phyloP scores from a whole-genome alignment of 2,113 vertebrate species.

The Indicator maculatus region DNA sequence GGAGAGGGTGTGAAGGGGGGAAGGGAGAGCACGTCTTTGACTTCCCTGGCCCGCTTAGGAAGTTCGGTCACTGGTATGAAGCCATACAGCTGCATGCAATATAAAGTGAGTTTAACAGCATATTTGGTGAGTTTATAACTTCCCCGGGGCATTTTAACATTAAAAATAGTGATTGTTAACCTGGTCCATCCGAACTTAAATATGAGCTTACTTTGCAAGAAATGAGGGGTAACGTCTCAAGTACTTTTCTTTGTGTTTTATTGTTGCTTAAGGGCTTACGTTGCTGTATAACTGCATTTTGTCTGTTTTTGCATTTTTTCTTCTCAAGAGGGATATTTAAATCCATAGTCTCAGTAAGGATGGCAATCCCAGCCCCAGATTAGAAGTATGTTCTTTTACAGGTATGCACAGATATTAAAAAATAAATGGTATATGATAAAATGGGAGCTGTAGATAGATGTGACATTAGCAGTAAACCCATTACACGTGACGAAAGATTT shows the following conservation, averaged over 20 bases:
- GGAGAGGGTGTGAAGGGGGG: slow-evolving; percentile 43
- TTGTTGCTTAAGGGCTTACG: slow-evolving; percentile 70
- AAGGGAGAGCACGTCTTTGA: slow-evolving; percentile 57
- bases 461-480: background rate
- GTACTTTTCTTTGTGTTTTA: slow-evolving; percentile 71
- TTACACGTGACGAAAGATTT: background rate
- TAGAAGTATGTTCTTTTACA: background rate
- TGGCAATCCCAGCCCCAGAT: background rate
- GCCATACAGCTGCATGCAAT: slow-evolving; percentile 84
- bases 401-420: background rate
- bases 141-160: slow-evolving; percentile 84
- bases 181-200: slow-evolving; percentile 79
- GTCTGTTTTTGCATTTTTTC: slow-evolving; percentile 69
- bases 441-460: background rate
- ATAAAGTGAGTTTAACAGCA: slow-evolving; percentile 82
- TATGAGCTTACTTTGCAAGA: slow-evolving; percentile 80
- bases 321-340: slow-evolving; percentile 36
- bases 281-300: slow-evolving; percentile 64
- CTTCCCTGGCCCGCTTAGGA: slow-evolving; percentile 72
- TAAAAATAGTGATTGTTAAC: slow-evolving; percentile 84
- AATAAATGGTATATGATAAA: background rate
- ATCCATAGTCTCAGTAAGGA: background rate
- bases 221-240: slow-evolving; percentile 75
- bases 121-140: slow-evolving; percentile 83
- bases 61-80: slow-evolving; percentile 79